Conservation (phyloP, 2,888 invertebrate species). For the Brenthis hecate region DNA sequence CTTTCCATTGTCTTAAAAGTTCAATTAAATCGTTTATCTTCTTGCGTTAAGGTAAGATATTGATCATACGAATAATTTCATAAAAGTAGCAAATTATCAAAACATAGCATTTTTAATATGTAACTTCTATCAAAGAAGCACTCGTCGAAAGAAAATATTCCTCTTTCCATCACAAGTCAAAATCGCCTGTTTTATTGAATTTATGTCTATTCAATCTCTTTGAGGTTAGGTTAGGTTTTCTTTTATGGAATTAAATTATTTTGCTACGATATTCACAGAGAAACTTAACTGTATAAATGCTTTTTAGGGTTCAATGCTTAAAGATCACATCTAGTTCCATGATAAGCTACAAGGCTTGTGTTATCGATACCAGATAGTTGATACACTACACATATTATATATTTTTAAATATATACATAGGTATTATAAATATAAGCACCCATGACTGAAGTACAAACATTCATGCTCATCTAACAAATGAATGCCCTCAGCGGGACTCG, state of each 20-base stretch:
- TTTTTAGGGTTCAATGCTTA: too few species aligned
- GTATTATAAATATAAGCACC: too few species aligned
- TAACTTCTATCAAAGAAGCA: slow-evolving; percentile 22
- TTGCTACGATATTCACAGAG: neutral
- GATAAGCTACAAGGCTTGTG: too few species aligned
- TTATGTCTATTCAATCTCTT: slow-evolving; percentile 29
- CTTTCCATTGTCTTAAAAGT: too few species aligned
- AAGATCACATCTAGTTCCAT: too few species aligned
- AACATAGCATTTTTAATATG: slow-evolving; percentile 6
- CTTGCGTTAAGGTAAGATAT: neutral
- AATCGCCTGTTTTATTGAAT: slow-evolving; percentile 29
- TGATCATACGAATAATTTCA: neutral
- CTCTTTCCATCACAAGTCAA: slow-evolving; percentile 29
- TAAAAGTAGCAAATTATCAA: slow-evolving; percentile 13
- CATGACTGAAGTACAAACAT: too few species aligned
- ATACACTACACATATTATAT: too few species aligned
- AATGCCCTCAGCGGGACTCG: too few species aligned
- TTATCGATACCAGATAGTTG: too few species aligned
- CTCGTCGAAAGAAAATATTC: slow-evolving; percentile 25
- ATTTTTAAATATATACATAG: too few species aligned
- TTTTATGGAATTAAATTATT: slow-evolving; percentile 7
- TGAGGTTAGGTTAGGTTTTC: slow-evolving; percentile 11
- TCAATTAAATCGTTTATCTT: neutral
- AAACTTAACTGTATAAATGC: neutral
- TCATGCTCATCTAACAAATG: too few species aligned